Conservation (phyloP, 1,140 invertebrate species). For the Drosophila simulans region DNA sequence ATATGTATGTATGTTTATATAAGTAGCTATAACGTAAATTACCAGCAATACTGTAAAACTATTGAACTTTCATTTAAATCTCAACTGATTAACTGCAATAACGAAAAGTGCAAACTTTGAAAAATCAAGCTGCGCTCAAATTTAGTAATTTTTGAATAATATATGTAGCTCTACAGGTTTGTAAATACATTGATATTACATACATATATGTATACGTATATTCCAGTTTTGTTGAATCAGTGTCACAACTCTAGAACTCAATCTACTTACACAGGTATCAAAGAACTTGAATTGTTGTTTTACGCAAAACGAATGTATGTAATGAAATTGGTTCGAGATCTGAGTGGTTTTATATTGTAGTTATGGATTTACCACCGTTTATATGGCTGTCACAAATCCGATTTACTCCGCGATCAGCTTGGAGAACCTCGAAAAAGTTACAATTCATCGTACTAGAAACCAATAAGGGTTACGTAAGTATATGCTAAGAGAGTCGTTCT, state of each 20-base stretch:
- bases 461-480: conserved; percentile 15
- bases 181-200: conserved; percentile 51
- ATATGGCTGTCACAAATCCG: conserved; percentile 7
- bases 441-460: conserved; percentile 24
- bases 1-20: conserved; percentile 18
- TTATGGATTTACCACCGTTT: conserved; percentile 35
- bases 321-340: conserved; percentile 33
- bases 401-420: conserved; percentile 19
- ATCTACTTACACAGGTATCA: conserved; percentile 56
- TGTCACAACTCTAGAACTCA: conserved; percentile 50
- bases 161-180: conserved; percentile 33
- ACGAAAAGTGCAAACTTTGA: conserved; percentile 58
- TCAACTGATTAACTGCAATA: conserved; percentile 58
- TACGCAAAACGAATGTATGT: conserved; percentile 46
- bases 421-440: conserved; percentile 21
- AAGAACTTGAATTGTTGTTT: conserved; percentile 37
- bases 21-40: conserved; percentile 31
- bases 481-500: background rate
- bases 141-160: conserved; percentile 7
- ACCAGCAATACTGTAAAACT: conserved; percentile 34
- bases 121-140: conserved; percentile 50
- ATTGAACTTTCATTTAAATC: conserved; percentile 45
- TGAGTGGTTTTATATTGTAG: conserved; percentile 6
- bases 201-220: conserved; percentile 37
- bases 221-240: conserved; percentile 26